Conservation (phyloP, 2,113 vertebrate species). For the Onychostruthus taczanowskii region DNA sequence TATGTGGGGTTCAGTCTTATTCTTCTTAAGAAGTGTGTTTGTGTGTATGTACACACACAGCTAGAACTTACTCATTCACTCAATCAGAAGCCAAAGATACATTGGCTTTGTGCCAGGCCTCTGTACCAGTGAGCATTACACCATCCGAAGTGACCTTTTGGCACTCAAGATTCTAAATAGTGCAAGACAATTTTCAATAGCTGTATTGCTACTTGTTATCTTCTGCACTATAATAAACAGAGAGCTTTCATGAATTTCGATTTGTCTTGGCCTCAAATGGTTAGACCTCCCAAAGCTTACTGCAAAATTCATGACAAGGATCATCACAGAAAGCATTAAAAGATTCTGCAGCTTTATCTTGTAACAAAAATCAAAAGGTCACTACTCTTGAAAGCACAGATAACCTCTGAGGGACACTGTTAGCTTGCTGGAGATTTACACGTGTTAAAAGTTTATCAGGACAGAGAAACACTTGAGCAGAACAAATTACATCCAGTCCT, state of each 20-base stretch:
- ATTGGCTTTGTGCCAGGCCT: neutral
- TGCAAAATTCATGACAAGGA: neutral
- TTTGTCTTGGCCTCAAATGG: neutral
- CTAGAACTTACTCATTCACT: neutral
- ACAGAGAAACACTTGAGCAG: neutral
- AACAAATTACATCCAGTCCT: neutral
- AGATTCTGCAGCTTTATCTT: neutral
- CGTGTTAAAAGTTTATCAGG: neutral
- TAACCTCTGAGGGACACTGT: neutral
- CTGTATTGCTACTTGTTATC: neutral
- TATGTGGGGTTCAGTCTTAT: rapidly evolving
- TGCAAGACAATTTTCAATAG: neutral
- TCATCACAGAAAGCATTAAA: neutral
- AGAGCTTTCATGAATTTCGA: neutral
- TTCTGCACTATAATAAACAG: neutral
- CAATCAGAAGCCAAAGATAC: neutral
- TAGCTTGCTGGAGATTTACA: neutral
- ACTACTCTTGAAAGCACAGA: neutral
- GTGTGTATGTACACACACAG: neutral
- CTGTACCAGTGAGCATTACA: neutral
- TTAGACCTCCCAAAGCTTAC: neutral
- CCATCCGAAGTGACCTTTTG: neutral
- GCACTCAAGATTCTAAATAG: neutral
- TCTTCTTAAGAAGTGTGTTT: neutral
- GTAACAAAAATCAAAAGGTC: conserved; percentile 25